Evolutionary conservation across 2,888 invertebrate species (phyloP).

Genomic region (Pemphredon lugubris): DNA sequence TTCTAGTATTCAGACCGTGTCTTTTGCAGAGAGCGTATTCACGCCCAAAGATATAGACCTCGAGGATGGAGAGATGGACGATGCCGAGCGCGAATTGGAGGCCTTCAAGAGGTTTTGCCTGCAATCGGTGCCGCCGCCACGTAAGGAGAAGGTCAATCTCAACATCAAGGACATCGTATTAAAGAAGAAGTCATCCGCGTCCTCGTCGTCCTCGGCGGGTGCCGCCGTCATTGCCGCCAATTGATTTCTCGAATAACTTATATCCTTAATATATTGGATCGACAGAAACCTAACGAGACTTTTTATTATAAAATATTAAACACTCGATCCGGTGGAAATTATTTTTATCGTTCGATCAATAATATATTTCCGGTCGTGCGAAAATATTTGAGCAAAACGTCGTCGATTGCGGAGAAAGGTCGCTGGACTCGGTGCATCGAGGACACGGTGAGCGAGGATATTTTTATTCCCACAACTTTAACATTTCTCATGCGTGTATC

Average conservation of each 20-base stretch:
- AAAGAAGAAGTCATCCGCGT: conserved; percentile 83
- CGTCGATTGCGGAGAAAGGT: no score
- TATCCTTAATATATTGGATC: neutral
- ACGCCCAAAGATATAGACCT: conserved; percentile 90
- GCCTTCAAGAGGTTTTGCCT: conserved; percentile 94
- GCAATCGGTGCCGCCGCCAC: conserved; percentile 90
- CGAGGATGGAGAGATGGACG: conserved; percentile 90
- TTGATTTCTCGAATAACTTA: conserved; percentile 56
- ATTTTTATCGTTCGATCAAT: no score
- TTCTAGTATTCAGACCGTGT: conserved; percentile 75
- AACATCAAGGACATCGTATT: conserved; percentile 90
- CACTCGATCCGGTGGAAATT: no score
- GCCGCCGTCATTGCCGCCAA: conserved; percentile 76
- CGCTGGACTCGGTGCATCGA: no score
- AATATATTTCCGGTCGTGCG: no score
- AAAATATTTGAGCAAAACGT: no score
- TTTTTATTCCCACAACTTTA: no score
- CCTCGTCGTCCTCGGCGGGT: conserved; percentile 67
- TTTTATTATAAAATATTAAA: no score
- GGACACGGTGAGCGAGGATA: no score
- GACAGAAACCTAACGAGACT: no score
- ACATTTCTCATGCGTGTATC: no score
- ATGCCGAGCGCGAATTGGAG: conserved; percentile 91
- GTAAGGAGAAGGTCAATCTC: conserved; percentile 89
- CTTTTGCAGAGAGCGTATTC: conserved; percentile 86